Conservation (phyloP, 2,113 vertebrate genomes). For the Leptobrachium ailaonicum region DNA sequence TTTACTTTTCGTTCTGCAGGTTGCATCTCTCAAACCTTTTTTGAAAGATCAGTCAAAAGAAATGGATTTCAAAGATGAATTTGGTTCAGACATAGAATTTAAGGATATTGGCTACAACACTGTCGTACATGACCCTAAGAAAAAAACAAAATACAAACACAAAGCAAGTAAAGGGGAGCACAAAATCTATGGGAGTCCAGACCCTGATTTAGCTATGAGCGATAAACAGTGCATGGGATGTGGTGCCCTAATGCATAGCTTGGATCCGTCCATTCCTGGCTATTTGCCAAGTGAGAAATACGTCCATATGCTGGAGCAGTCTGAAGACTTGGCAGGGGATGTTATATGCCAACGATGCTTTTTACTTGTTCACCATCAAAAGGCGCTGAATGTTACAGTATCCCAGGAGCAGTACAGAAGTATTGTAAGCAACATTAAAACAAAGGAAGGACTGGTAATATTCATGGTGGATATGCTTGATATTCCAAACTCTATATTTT, state of each 20-base stretch:
- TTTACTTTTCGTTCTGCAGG: not conserved
- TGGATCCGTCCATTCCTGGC: constrained; percentile 64
- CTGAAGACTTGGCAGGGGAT: not conserved
- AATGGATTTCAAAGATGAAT: not conserved
- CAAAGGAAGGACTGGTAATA: constrained; percentile 74
- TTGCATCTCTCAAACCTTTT: constrained; percentile 6
- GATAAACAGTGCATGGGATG: constrained; percentile 77
- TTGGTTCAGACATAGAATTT: not conserved
- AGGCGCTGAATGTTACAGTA: constrained; percentile 69
- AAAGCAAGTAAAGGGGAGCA: not conserved
- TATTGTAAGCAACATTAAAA: constrained; percentile 62
- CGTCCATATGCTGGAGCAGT: constrained; percentile 50
- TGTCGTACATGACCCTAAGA: not conserved
- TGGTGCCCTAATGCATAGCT: constrained; percentile 81
- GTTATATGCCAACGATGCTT: constrained; percentile 83
- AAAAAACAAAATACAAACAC: not conserved
- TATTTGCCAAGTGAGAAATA: constrained; percentile 82
- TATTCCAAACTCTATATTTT: constrained; percentile 77
- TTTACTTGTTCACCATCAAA: constrained; percentile 73
- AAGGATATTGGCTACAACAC: not conserved
- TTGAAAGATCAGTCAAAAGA: not conserved
- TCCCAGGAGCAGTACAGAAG: constrained; percentile 67
- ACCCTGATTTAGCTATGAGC: constrained; percentile 58
- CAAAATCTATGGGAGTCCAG: constrained; percentile 4
- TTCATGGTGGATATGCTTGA: constrained; percentile 83